Evolutionary conservation across 2,888 invertebrate genomes (phyloP), one percentile per base, ranked within the genome.

Genomic region (Perizoma affinitatum): DNA sequence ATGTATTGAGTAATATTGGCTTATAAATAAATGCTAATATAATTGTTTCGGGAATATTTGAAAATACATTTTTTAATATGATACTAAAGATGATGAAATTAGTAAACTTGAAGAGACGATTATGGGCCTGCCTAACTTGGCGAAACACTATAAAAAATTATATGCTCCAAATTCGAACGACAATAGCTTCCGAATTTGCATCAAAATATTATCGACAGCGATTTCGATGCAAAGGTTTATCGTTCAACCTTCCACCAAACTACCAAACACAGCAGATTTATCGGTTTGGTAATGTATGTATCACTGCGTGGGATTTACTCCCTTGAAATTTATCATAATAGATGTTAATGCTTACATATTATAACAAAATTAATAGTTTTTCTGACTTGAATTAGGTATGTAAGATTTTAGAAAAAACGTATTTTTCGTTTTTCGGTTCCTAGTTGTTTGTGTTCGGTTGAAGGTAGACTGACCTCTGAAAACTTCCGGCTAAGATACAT

Each of bases 371-470:
- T 47, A 43, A 64, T 53, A 51, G 56, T 50, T 63, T 66, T 56
- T 61, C 41, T 66, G 61, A 57, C 36, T 63, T 76, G 66, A 76
- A 78, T 78, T 72, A 79, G 76, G 75, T 67, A 76, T 74, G 58
- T 54, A 38, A 62, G 65, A 72, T 74, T 62, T 74, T 67, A 57
- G 65, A 73, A 74, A 22, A 64, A 57, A 59, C 53, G 55, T 8
- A 45, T 63, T 36, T 47, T 45, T 9, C 10, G 5, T 51, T 47
- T 47, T 10, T 50, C 34, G 71, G 74, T 83, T 83, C 80, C 79
- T 78, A 72, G 42, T 65, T 53, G 49, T 68, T 74, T 79, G 72
- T 71, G 70, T 70, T 57, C 65, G 63, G 67, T 51, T 60, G 61
- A 64, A 62, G 68, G 67, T 50, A 51, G 58, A 48, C 56, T 66